Evolutionary conservation across 2,888 invertebrate species (phyloP), one percentile per base, ranked within the genome.

Genomic region (Machimus atricapillus): DNA sequence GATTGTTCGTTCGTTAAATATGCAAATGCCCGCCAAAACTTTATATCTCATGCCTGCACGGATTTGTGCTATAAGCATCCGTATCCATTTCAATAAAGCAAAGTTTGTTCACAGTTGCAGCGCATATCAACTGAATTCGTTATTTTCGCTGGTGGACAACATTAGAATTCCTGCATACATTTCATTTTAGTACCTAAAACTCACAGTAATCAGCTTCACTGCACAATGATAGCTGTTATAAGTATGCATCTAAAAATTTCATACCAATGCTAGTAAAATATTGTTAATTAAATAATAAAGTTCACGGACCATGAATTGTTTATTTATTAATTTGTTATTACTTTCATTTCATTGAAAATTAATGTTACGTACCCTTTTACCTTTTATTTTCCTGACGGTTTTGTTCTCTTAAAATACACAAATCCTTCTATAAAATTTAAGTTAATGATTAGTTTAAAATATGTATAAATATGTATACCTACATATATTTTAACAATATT

Each of bases 1-100:
- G 79, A 79, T 79, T 79, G 79, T 52, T 79, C n/a, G 79, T 79
- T 79, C 79, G 79, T 79, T 79, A 79, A 52, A 23, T 79, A 79
- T 79, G 79, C 79, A 79, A 79, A 79, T 79, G 16, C 8, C 19
- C 16, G 79, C 34, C 23, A 52, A 34, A 82, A 82, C 82, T 82
- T 82, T 19, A 66, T 82, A 82, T 82, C 19, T 58, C 82, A 82
- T 52, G 82, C 46, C 79, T 52, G 31, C 46, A 79, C 52, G 8
- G 79, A 52, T 27, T 58, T 66, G 19, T 58, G 31, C 56, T 37
- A 37, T 82, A 66, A 82, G 66, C 82, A 82, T 19, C 16, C 58
- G 58, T 16, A 82, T 82, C 66, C 82, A 82, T 82, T 82, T 82
- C 82, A 82, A 82, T 82, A 82, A 82, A 82, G 66, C 52, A 82